These are phyloP conservation scores for Lottia scabra DNA, from an alignment of 2,888 invertebrate species.

Conservation along the genomic window DNA sequence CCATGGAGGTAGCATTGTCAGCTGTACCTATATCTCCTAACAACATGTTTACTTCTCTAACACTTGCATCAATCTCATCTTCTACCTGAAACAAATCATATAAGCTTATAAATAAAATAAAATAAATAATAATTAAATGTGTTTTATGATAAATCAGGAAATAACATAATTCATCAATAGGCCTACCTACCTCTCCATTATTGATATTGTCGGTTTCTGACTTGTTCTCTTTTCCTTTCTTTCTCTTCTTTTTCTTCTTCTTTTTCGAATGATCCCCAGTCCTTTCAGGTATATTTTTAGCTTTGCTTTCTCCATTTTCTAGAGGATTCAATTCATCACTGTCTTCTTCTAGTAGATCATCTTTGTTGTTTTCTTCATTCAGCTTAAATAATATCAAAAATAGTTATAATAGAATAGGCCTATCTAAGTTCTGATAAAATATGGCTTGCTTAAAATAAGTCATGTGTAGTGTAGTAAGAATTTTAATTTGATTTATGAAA, in stretches of 20 bases:
- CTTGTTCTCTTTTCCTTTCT: constrained; percentile 27
- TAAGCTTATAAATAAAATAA: no score
- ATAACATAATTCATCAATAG: no score
- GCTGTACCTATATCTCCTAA: constrained; percentile 72
- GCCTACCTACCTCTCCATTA: not conserved
- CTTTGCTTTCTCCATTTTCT: constrained; percentile 7
- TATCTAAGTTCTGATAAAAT: not conserved
- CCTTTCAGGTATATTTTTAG: not conserved
- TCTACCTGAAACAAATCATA: constrained; percentile 62
- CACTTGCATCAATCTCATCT: constrained; percentile 79
- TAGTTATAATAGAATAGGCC: no score
- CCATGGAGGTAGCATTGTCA: constrained; percentile 13
- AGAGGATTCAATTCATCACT: not conserved
- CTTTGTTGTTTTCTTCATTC: constrained; percentile 5
- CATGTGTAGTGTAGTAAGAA: no score
- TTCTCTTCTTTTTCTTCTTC: constrained; percentile 48
- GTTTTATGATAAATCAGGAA: no score
- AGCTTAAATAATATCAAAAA: constrained; percentile 6
- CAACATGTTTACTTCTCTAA: constrained; percentile 78
- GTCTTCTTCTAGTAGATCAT: constrained; percentile 9
- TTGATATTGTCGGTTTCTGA: constrained; percentile 9
- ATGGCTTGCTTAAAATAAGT: no score
- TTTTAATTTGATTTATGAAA: no score
- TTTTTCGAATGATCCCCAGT: constrained; percentile 43
- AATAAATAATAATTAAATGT: no score